These are phyloP conservation scores for Hippolais icterina DNA, from an alignment of 2,113 vertebrate species.

Conservation along the genomic window DNA sequence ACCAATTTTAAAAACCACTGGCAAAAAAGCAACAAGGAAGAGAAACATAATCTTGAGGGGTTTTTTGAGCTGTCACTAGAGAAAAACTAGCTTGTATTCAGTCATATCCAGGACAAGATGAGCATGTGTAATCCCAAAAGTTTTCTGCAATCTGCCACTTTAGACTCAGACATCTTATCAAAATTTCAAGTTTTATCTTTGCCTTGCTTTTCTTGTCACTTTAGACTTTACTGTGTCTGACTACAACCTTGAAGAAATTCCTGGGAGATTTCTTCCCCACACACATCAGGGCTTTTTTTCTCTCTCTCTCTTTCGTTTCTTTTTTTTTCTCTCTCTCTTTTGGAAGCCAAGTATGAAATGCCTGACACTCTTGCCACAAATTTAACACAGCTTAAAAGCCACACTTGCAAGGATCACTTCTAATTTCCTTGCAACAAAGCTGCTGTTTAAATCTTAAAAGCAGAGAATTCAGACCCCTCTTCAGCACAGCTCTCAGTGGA, in stretches of 20 bases:
- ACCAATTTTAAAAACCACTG: slow-evolving; percentile 69
- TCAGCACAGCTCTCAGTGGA: neutral
- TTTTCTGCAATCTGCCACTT: neutral
- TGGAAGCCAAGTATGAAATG: slow-evolving; percentile 92
- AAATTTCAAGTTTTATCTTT: slow-evolving; percentile 17
- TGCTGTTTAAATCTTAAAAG: neutral
- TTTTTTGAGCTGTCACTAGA: neutral
- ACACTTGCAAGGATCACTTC: slow-evolving; percentile 2
- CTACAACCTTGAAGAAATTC: slow-evolving; percentile 51
- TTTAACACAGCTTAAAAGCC: slow-evolving; percentile 79
- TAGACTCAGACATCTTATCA: slow-evolving; percentile 66
- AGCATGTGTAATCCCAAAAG: slow-evolving; percentile 30
- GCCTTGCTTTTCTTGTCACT: slow-evolving; percentile 45
- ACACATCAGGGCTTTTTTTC: neutral
- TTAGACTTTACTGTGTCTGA: slow-evolving; percentile 3
- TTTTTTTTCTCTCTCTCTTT: slow-evolving; percentile 40
- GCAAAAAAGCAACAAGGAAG: slow-evolving; percentile 64
- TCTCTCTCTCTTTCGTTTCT: neutral
- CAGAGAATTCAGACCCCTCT: neutral
- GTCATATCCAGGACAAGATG: slow-evolving; percentile 57
- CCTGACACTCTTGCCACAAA: slow-evolving; percentile 86
- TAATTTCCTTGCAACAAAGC: neutral
- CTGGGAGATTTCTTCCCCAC: slow-evolving; percentile 32
- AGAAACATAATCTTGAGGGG: slow-evolving; percentile 76
- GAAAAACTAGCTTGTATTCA: slow-evolving; percentile 57